phyloP scores from a whole-genome alignment of 2,113 vertebrate genomes.

The Crypturellus undulatus region DNA sequence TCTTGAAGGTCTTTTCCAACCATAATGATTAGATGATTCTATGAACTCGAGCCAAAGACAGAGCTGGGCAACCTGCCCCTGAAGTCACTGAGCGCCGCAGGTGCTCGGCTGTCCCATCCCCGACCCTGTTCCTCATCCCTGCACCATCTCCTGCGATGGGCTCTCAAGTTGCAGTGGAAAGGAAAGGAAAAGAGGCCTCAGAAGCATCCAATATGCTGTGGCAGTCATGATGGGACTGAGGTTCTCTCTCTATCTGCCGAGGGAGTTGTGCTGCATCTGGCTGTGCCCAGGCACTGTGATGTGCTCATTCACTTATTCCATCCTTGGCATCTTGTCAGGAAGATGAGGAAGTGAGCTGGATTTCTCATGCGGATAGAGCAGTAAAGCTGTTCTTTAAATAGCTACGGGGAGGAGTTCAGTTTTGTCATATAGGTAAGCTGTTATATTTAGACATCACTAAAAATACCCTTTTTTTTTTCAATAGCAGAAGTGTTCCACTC shows the following conservation, averaged over 20 bases:
- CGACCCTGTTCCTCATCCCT: neutral
- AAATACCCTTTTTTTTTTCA: neutral
- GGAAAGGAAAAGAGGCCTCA: neutral
- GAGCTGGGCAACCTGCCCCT: neutral
- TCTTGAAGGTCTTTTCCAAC: no score
- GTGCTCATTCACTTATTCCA: neutral
- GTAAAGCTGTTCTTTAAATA: neutral
- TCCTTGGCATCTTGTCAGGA: neutral
- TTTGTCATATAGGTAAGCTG: neutral
- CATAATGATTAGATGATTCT: no score
- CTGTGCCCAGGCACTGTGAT: neutral
- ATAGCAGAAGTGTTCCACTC: neutral
- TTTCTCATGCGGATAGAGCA: neutral
- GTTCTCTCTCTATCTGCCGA: rapidly evolving
- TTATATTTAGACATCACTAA: neutral
- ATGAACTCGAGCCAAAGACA: no score
- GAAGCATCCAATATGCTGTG: neutral
- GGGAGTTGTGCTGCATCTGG: neutral
- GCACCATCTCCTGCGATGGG: neutral
- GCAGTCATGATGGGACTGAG: neutral
- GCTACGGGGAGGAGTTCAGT: neutral
- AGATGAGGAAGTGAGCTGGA: neutral
- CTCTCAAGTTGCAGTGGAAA: neutral
- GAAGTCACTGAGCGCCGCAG: neutral
- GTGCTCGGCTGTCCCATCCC: neutral